Evolutionary conservation across 1,140 invertebrate species (phyloP), one percentile per base, ranked within the genome.

Genomic region (Drosophila truncata): DNA sequence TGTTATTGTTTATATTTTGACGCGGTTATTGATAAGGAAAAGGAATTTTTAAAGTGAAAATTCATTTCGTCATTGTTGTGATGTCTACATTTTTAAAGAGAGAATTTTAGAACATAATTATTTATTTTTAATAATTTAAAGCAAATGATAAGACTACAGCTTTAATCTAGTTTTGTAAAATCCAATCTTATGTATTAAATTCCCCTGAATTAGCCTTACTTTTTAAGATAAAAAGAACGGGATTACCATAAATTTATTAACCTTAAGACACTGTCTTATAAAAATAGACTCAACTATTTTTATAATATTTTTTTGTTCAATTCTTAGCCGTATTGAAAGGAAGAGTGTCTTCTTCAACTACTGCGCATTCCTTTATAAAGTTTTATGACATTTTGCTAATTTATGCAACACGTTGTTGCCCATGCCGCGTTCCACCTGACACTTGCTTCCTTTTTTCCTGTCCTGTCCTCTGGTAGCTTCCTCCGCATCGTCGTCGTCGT

Each of bases 331-430:
- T 20, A 44, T 46, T 58, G 67, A 82, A 78, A 73, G 79, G 61
- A 80, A 80, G 55, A 80, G 64, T 75, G 54, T 16, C 23, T 35
- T 3, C 2, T 35, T 37, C 41, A 9, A 8, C 13, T 46, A 25
- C 20, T 25, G 37, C n/a, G 16, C 29, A 79, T 73, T 66, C 54
- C 55, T 65, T 61, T 39, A 66, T 67, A 44, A 58, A 61, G 54
- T 44, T 62, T 63, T 73, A 61, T 72, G 33, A 20, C 41, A n/a
- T 33, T 54, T 50, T 44, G 54, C 75, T 86, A 86, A 86, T 86
- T 87, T 86, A 86, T 86, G 82, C 82, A 87, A 76, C 83, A 86
- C 71, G 65, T 82, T 79, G 82, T 79, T 82, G 47, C 67, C 66
- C 59, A 72, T 79, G 82, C 82, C 85, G 47, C 72, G 58, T 75